These are phyloP conservation scores for Chelonus formosanus DNA, from an alignment of 2,888 invertebrate species.

Conservation along the genomic window DNA sequence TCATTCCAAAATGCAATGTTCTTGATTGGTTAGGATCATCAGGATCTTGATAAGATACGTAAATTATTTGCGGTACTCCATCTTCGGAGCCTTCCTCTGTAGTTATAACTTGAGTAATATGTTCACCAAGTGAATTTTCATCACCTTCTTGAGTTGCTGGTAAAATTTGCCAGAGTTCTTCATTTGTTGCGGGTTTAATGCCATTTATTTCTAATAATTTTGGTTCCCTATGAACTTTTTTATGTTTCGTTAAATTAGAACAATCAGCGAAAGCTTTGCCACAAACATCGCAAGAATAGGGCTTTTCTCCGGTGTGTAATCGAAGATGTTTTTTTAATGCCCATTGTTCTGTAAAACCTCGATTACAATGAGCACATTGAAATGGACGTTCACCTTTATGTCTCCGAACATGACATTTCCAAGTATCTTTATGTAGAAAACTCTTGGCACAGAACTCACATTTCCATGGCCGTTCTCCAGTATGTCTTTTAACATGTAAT, in stretches of 20 bases:
- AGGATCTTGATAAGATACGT: constrained; percentile 67
- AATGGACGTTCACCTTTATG: constrained; percentile 74
- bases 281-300: constrained; percentile 77
- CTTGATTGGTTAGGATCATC: constrained; percentile 62
- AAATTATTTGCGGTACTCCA: constrained; percentile 65
- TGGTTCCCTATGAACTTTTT: constrained; percentile 66
- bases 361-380: constrained; percentile 69
- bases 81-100: constrained; percentile 56
- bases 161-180: constrained; percentile 59
- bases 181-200: constrained; percentile 44
- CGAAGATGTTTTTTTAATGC: constrained; percentile 73
- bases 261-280: constrained; percentile 79
- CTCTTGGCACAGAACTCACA: constrained; percentile 71
- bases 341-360: constrained; percentile 74
- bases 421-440: constrained; percentile 71
- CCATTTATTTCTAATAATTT: constrained; percentile 48
- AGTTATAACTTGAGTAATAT: constrained; percentile 56
- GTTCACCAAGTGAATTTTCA: constrained; percentile 48
- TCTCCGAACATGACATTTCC: constrained; percentile 73
- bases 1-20: constrained; percentile 60
- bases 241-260: constrained; percentile 78
- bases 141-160: constrained; percentile 52
- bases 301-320: constrained; percentile 74
- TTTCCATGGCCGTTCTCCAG: constrained; percentile 70
- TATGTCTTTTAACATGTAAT: constrained; percentile 73